These are phyloP conservation scores for Condylura cristata DNA, from an alignment of 2,113 vertebrate species.

Conservation along the genomic window DNA sequence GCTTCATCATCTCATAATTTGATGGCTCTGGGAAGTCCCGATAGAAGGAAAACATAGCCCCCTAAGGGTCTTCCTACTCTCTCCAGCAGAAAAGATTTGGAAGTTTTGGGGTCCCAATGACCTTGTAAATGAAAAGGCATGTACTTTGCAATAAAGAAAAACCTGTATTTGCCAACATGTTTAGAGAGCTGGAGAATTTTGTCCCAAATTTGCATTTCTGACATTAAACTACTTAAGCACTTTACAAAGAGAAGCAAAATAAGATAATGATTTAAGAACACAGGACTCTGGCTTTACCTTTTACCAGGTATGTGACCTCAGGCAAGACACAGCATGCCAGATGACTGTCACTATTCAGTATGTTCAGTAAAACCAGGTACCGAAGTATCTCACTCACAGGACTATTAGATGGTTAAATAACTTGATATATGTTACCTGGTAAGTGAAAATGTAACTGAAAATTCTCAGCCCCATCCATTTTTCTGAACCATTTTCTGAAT, in stretches of 20 bases:
- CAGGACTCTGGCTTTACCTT: neutral
- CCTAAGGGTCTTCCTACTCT: neutral
- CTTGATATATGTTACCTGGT: neutral
- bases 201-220: neutral
- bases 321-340: neutral
- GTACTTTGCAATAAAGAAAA: neutral
- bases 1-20: neutral
- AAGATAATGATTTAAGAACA: neutral
- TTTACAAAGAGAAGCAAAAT: neutral
- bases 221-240: neutral
- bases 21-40: neutral
- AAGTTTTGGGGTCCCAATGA: neutral
- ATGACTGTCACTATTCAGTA: neutral
- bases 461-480: neutral
- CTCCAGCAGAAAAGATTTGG: neutral
- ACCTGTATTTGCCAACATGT: neutral
- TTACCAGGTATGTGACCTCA: neutral
- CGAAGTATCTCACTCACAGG: neutral
- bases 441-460: neutral
- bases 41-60: neutral
- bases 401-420: neutral
- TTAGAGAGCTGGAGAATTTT: constrained; percentile 23
- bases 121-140: neutral
- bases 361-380: neutral
- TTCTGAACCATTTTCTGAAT: too few species aligned